A percentile compares a stretch with the other conserved stretches of the same genome.
phyloP scores from a whole-genome alignment of 2,797 vertebrate genomes.

The Acanthis flammea region DNA sequence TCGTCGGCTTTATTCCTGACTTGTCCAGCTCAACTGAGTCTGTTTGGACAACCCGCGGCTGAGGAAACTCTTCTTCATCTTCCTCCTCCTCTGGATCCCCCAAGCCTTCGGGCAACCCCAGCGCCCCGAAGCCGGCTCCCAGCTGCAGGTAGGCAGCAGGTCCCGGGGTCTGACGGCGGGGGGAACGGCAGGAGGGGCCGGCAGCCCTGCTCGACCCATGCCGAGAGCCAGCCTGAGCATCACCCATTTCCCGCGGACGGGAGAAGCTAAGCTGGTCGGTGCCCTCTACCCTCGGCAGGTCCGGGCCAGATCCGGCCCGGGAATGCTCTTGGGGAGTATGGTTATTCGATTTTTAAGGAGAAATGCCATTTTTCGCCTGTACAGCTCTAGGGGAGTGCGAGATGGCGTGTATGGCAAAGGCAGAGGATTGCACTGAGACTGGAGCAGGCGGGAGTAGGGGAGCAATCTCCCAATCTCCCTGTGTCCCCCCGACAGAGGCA shows the following conservation, averaged over 20 bases:
- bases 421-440: not conserved
- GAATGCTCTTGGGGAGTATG: not conserved
- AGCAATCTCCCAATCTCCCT: no score
- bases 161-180: not conserved
- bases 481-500: not conserved
- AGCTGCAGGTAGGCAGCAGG: not conserved
- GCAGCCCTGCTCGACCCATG: not conserved
- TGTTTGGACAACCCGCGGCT: not conserved
- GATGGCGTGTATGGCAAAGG: not conserved
- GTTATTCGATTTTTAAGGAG: not conserved
- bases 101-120: not conserved
- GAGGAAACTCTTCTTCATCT: not conserved
- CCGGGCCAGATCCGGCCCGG: no score
- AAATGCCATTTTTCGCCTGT: not conserved
- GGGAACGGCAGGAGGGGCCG: fast-evolving
- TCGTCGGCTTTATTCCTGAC: not conserved
- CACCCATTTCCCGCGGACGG: not conserved
- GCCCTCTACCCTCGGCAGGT: no score
- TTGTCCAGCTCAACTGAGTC: not conserved
- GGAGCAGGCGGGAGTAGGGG: not conserved
- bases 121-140: not conserved
- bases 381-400: not conserved
- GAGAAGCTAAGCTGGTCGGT: not conserved
- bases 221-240: not conserved
- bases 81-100: not conserved